Base-by-base conservation (phyloP, 1,140 invertebrate genomes). In the Cataglyphis hispanica region DNA sequence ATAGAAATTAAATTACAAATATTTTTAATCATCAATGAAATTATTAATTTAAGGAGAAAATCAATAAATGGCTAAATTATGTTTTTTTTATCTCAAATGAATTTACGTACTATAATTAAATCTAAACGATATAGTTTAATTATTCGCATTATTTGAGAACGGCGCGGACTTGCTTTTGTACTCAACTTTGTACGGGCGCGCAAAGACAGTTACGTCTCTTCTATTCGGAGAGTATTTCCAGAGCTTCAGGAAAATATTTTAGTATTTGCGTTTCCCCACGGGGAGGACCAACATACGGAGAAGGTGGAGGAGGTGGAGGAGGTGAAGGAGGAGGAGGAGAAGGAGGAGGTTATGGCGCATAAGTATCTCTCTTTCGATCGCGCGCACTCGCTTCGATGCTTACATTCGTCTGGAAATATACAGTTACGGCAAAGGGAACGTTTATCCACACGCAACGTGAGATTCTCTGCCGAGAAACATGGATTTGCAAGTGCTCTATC, bases 351-450 rank as follows among this genome's bases (percentile, higher is more conserved):
- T 72, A 61, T 53, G 37, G 37, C 67, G 78, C 53, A 22, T 72
- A 74, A 83, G 78, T 56, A 22, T 83, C 78, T 72, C 78, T 81
- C 56, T 83, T 74, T 83, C 78, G 78, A 83, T 83, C 67, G 78
- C 66, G 53, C 67, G 37, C 67, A 83, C 27, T 72, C 78, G 78
- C 67, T 74, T 74, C 78, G 67, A 74, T 83, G 78, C 70, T 84
- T 84, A 84, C 74, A 84, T 84, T 84, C 83, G 83, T 78, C 74
- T 77, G 43, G 58, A 78, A 76, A 84, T 84, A 84, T 77, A 84
- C 75, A 64, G 74, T 83, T 77, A 78, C 83, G 60, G 72, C 83
- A 84, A 77, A 63, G 83, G 58, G 53, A 84, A 84, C 74, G 83
- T 83, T 83, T 74, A 83, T 83, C 78, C 78, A 83, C 67, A 72